Base-by-base conservation (phyloP, 2,797 vertebrate genomes). In the Pempheris klunzingeri region DNA sequence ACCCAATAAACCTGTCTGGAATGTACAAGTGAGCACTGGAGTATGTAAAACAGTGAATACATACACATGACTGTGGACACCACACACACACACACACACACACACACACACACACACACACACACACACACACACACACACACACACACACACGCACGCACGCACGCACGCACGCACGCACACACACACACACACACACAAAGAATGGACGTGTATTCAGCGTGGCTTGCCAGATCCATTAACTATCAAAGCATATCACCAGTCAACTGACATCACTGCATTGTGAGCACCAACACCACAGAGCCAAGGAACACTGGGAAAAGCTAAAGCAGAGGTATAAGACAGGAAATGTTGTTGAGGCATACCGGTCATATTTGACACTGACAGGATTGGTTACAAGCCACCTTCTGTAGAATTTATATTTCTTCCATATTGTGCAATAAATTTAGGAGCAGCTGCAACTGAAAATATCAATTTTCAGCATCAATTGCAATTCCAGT, bases 1-100 rank as follows among this genome's bases (percentile, higher is more conserved):
- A 87, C 84, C 74, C 74, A 88, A 82, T 90, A 89, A 92, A 92
- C 89, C 80, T 84, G 86, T 89, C 84, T 85, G 74, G 71, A 77
- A 70, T 20, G 15, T 36, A 81, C 54, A 58, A 66, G 49, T 38
- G 44, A 76, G 54, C 32, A 39, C 36, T 67, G 38, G 57, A 57
- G 49, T 63, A 62, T 71, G 76, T 68, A 54, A 79, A 81, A 85
- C n/a, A 69, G 30, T 71, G 30, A 78, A 72, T 50, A 58, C 60
- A 55, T 46, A 63, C 50, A 67, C 34, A 52, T n/a, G n/a, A n/a
- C 20, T 3, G 43, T 62, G 14, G 30, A 32, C 30, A 57, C 44
- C 28, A n/a, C 4, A 2, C 5, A 58, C 4, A 54, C 6, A 67
- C 54, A 36, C 32, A 55, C 54, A 58, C 22, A 52, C 9, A 22